Base-by-base conservation (phyloP, 2,113 vertebrate species). In the Elanoides forficatus region DNA sequence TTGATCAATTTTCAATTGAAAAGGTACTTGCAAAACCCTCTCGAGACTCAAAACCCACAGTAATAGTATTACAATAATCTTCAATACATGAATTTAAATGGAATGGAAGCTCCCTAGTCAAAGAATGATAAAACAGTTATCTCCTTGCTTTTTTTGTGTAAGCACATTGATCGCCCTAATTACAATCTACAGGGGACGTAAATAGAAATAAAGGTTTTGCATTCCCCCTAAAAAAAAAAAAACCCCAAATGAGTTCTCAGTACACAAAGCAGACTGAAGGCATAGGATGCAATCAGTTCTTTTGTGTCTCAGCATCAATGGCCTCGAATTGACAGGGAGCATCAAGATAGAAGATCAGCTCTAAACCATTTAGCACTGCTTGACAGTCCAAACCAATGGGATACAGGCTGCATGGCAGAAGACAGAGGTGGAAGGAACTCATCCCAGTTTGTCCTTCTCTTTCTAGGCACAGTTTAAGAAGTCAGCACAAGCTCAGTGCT, bases 1-100 rank as follows among this genome's bases (percentile, higher is more conserved):
- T 71, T 73, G 45, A 75, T 60, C 58, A 93, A 66, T 95, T 96
- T 81, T 84, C 29, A 50, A 93, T 95, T 85, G 38, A 96, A 95
- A 96, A 94, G 17, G 47, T 91, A 84, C 45, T 86, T 93, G 29
- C 52, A 56, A 91, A 60, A 52, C 25, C 66, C 74, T 92, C 55
- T 63, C 45, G 70, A 95, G 75, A 74, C n/a, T 59, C 68, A 89
- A 96, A 90, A 20, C 1, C 7, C 56, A 38, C 29, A 80, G 48
- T 80, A 95, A 97, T 97, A 94, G 67, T 63, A 53, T 27, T 80
- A 91, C 22, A 80, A 59, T 88, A 78, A 79, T 88, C 60, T 91
- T 80, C 50, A 67, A 55, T 81, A 88, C 30, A 59, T 85, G 40
- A 53, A 90, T 90, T 96, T 36, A 82, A 93, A 84, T 47, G 63